Evolutionary conservation across 2,113 vertebrate genomes (phyloP).

Genomic region (Holacanthus passer): DNA sequence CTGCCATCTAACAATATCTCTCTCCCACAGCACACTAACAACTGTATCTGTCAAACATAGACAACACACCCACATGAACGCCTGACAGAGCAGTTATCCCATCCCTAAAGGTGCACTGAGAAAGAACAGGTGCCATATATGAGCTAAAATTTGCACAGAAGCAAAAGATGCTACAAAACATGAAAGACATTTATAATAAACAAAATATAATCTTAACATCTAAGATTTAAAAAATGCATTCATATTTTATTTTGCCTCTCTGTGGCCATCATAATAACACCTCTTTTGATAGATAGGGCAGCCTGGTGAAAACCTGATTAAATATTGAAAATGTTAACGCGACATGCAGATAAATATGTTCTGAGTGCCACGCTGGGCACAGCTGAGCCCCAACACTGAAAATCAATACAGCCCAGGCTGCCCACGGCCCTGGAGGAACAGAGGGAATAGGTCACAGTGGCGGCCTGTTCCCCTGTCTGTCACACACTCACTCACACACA

Average conservation of each 20-base stretch:
- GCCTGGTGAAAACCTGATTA: conserved; percentile 72
- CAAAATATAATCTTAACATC: background rate
- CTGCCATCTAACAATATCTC: conserved; percentile 42
- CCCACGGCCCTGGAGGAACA: conserved; percentile 72
- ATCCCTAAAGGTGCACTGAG: background rate
- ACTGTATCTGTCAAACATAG: conserved; percentile 41
- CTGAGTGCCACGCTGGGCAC: conserved; percentile 77
- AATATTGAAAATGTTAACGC: conserved; percentile 82
- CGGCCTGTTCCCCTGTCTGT: conserved; percentile 34
- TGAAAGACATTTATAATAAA: background rate
- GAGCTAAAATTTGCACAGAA: background rate
- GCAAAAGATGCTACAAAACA: background rate
- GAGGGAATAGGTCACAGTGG: conserved; percentile 79
- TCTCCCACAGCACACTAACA: conserved; percentile 29
- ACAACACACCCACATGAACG: conserved; percentile 19
- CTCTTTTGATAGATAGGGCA: conserved; percentile 40
- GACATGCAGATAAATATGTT: conserved; percentile 80
- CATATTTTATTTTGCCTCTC: conserved; percentile 18
- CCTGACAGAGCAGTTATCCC: conserved; percentile 33
- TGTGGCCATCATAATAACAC: conserved; percentile 16
- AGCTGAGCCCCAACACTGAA: conserved; percentile 77
- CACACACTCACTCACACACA: conserved; percentile 7
- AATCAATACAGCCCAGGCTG: conserved; percentile 78
- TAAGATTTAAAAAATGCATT: background rate
- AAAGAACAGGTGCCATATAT: background rate